Evolutionary conservation across 2,113 vertebrate genomes (phyloP), one percentile per base, ranked within the genome.

Genomic region (Gasterosteus aculeatus): DNA sequence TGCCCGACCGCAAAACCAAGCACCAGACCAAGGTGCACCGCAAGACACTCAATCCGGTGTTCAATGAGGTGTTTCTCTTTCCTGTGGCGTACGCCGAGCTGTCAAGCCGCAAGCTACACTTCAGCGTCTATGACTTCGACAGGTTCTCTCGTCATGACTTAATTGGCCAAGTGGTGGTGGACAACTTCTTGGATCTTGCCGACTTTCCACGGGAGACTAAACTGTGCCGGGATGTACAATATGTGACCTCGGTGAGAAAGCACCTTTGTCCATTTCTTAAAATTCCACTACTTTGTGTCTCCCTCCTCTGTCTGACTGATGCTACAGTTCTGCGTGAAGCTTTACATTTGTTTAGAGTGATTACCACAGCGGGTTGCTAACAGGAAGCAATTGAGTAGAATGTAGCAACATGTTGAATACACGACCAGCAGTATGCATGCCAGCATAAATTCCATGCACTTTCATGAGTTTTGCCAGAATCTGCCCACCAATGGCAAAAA

Each of bases 11-110:
- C 73, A 99, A 99, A 94, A 99, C 94, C 75, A 99, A 99, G 91
- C 97, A 99, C 89, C 98, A 99, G 94, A 99, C 98, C 93, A 99
- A 99, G 94, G 98, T 99, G 87, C 98, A 99, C 90, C 95, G 97
- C 90, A 99, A 99, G 92, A 99, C 98, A 76, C 94, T n/a, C 69
- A 98, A 99, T 92, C 97, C 98, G 0, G 93, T 99, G 41, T 99
- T 99, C 78, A 95, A 99, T 74, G 98, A 99, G 91, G 97, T 98
- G 89, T 99, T 99, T 93, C 95, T 99, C 90, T 99, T 99, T 88
- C 93, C 94, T 0, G 97, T 99, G 75, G 95, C 94, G n/a, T n/a
- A 99, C 81, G 92, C 94, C 42, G 97, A 99, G 85, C 95, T 99
- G 61, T 92, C 92, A 0, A 89, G 91, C 6, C 95, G 97, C 64